phyloP scores from a whole-genome alignment of 2,797 vertebrate genomes.

The Acridotheres tristis region DNA sequence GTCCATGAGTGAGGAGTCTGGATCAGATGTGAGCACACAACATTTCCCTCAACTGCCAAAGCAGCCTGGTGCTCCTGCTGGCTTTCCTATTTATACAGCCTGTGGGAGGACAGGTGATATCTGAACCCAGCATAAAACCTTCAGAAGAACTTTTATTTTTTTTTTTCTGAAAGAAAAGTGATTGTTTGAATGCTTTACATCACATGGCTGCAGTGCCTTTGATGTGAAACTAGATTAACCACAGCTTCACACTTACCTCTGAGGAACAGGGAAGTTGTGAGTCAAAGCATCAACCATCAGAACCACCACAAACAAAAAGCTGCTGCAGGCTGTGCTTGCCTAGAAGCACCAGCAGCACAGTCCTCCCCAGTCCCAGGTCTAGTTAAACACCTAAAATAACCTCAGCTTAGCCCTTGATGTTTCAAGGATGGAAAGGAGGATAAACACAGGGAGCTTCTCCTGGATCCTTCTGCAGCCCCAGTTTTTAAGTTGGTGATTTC shows the following conservation, averaged over 20 bases:
- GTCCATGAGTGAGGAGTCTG: background rate
- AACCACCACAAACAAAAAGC: background rate
- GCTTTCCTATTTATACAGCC: constrained; percentile 22
- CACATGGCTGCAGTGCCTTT: constrained; percentile 17
- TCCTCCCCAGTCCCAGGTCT: background rate
- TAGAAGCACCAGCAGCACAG: background rate
- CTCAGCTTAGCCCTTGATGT: background rate
- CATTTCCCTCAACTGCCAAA: background rate
- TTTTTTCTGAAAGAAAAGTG: background rate
- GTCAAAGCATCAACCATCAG: background rate
- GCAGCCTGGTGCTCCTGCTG: constrained; percentile 30
- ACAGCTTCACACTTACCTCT: background rate
- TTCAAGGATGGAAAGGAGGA: background rate
- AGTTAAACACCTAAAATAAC: background rate
- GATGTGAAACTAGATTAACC: constrained; percentile 22
- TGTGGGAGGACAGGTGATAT: constrained; percentile 43
- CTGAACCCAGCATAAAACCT: constrained; percentile 20
- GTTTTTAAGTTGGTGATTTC: background rate
- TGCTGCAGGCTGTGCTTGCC: background rate
- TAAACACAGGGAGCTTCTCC: background rate
- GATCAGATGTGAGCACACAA: constrained; percentile 6
- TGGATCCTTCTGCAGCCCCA: background rate
- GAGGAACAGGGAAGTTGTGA: background rate
- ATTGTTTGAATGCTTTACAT: constrained; percentile 12
- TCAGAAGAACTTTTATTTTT: background rate